Base-by-base conservation (phyloP, 2,888 invertebrate genomes). In the Lymantria dispar region DNA sequence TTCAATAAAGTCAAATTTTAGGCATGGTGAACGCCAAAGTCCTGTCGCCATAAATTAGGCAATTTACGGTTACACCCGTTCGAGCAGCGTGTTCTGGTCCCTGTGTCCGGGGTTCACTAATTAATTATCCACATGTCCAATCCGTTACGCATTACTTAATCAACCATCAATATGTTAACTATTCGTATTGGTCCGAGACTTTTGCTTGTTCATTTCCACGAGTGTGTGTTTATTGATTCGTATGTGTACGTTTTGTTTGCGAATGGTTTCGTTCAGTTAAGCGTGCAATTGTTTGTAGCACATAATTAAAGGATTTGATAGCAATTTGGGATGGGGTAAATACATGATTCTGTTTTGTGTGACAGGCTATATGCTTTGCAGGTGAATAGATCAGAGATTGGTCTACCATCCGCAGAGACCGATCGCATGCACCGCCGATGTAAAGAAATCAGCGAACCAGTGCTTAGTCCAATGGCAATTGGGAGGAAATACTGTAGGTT, bases 11-110 rank as follows among this genome's bases (percentile, higher is more conserved):
- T 2, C 22, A 22, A 22, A 22, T 47, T 47, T 44, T 39, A 52
- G 37, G 43, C 12, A 48, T 54, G 43, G 52, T 54, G 56, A 72
- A 66, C 56, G 68, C 60, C 54, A 56, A 61, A 61, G 68, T 64
- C 74, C 64, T 70, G 70, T 64, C 56, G 69, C 80, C 76, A 80
- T 82, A 80, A 82, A 83, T 83, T 81, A 79, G 80, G 64, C 78
- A 79, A 83, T 82, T 83, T 83, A 80, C 66, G 81, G 77, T 64
- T 48, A 49, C 53, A 58, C 52, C 64, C 54, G 50, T 12, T 43
- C 48, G 56, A 56, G 54, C 68, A 52, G 63, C 60, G 60, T 59
- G 62, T 64, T 65, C 64, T 57, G 57, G 63, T 53, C 57, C 70
- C 60, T 56, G 51, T 58, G 68, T 66, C 72, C 71, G 66, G 65